Percentiles rank a stretch among this genome's conserved stretches.
These are phyloP conservation scores for Rhabdophis nuchalis DNA, from an alignment of 2,797 vertebrate genomes.

Conservation along the genomic window DNA sequence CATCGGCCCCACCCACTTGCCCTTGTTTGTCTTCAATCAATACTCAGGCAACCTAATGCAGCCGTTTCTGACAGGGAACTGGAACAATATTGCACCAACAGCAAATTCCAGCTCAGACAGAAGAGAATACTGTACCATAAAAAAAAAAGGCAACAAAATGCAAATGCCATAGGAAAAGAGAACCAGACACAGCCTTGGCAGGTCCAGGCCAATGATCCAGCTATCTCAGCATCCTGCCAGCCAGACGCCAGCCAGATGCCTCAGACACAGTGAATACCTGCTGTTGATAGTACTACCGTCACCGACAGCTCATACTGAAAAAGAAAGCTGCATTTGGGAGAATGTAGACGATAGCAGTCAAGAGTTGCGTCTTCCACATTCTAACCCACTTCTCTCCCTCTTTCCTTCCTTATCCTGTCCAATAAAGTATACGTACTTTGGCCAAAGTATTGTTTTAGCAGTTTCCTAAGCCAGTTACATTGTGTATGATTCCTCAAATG, in stretches of 20 bases:
- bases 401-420: not conserved
- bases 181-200: not conserved
- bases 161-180: not conserved
- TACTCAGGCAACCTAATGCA: not conserved
- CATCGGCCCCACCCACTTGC: no score
- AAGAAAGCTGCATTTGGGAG: not conserved
- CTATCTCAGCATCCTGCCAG: not conserved
- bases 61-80: not conserved
- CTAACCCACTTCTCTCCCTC: not conserved
- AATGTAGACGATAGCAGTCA: not conserved
- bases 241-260: no score
- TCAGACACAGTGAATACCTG: not conserved
- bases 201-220: not conserved
- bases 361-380: not conserved
- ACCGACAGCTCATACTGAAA: not conserved
- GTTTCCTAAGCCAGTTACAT: not conserved
- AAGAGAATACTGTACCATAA: not conserved
- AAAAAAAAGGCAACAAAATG: not conserved
- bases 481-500: not conserved
- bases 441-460: not conserved
- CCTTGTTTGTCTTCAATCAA: not conserved
- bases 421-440: not conserved
- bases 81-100: conserved; percentile 1
- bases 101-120: not conserved
- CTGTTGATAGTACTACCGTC: not conserved